Percentiles rank a stretch among this genome's conserved stretches.
Conservation (phyloP, 2,113 vertebrate genomes). For the Okapia johnstoni region DNA sequence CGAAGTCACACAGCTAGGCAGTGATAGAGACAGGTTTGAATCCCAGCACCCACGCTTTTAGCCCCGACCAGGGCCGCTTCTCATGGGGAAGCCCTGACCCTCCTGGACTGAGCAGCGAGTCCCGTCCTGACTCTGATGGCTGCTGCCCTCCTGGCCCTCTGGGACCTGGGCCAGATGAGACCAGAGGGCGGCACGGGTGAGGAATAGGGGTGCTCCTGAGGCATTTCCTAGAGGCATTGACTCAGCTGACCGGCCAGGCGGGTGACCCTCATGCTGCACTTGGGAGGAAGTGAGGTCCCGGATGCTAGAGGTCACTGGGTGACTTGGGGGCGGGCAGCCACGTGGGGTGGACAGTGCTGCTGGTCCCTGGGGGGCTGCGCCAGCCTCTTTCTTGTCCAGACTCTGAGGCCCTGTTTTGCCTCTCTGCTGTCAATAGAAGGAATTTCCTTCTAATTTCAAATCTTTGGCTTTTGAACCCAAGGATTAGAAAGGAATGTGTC, state of each 20-base stretch:
- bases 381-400: not conserved
- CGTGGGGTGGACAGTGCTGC: fast-evolving
- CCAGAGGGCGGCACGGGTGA: fast-evolving
- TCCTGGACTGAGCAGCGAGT: not conserved
- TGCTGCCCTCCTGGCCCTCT: not conserved
- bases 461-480: not conserved
- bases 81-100: not conserved
- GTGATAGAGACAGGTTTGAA: not conserved
- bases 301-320: not conserved
- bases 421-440: not conserved
- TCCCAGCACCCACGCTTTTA: not conserved
- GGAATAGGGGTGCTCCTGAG: not conserved
- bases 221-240: fast-evolving
- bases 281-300: not conserved
- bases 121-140: too few relatives aligned
- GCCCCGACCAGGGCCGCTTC: not conserved
- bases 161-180: not conserved
- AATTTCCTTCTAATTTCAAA: not conserved
- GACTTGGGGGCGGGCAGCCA: fast-evolving
- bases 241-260: fast-evolving
- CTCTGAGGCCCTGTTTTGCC: not conserved
- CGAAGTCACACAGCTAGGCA: not conserved
- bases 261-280: fast-evolving
- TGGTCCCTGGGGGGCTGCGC: fast-evolving
- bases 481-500: not conserved